phyloP scores from a whole-genome alignment of 2,888 invertebrate species.

The Pedicia rivosa region DNA sequence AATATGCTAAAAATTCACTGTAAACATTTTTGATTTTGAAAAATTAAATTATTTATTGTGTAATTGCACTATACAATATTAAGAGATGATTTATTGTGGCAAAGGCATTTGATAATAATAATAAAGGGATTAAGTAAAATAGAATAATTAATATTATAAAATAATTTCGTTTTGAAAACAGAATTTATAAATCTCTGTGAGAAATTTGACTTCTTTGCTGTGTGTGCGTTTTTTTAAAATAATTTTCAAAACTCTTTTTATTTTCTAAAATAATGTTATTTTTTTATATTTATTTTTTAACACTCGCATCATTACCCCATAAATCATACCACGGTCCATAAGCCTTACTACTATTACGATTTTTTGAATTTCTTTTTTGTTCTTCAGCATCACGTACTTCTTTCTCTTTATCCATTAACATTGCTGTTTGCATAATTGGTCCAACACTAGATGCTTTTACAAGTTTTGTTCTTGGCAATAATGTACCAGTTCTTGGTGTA shows the following conservation, averaged over 20 bases:
- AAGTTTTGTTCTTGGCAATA: slow-evolving; percentile 55
- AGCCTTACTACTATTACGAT: slow-evolving; percentile 25
- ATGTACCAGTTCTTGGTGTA: slow-evolving; percentile 16
- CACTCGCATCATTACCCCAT: slow-evolving; percentile 59
- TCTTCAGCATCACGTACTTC: slow-evolving; percentile 19
- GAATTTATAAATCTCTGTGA: no score
- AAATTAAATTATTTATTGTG: no score
- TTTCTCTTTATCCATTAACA: slow-evolving; percentile 17
- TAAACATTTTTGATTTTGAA: no score
- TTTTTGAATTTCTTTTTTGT: slow-evolving; percentile 12
- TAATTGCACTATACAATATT: no score
- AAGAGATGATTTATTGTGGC: no score
- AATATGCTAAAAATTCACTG: no score
- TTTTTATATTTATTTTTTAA: slow-evolving; percentile 27
- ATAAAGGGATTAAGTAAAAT: no score
- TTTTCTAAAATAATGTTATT: neutral
- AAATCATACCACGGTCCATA: slow-evolving; percentile 83
- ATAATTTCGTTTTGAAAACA: no score
- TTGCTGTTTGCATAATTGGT: slow-evolving; percentile 17
- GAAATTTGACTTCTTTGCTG: no score
- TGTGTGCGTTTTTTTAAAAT: no score
- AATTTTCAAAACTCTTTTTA: slow-evolving; percentile 4
- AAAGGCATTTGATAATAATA: no score
- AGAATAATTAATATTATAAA: no score
- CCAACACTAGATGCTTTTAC: slow-evolving; percentile 36